These are phyloP conservation scores for Hystrix cristata DNA, from an alignment of 2,113 vertebrate species.

Conservation along the genomic window DNA sequence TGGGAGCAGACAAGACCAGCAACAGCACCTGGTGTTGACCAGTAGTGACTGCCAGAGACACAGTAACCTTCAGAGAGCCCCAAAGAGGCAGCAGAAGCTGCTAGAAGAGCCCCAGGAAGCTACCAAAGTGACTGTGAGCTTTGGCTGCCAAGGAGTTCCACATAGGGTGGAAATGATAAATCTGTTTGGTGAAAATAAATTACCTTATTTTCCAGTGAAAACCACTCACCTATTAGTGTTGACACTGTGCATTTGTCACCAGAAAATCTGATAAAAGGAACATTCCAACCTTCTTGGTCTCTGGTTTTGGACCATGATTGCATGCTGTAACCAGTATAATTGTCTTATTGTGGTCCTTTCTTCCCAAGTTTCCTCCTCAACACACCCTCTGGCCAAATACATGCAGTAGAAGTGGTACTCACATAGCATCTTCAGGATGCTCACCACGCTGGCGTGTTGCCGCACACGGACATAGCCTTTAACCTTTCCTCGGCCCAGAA, in stretches of 20 bases:
- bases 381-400: neutral
- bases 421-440: neutral
- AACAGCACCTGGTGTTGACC: neutral
- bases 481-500: neutral
- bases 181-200: neutral
- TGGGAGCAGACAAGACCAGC: neutral
- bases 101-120: neutral
- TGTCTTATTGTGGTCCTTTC: neutral
- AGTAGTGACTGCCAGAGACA: neutral
- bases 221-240: neutral
- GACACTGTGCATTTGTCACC: neutral
- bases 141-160: neutral
- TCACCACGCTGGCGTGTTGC: neutral
- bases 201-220: neutral
- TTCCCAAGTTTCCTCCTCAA: neutral
- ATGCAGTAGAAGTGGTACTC: neutral
- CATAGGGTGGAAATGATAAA: neutral
- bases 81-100: neutral
- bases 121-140: neutral
- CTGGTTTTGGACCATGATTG: neutral
- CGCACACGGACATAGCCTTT: neutral
- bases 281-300: neutral
- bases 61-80: neutral
- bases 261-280: conserved; percentile 25
- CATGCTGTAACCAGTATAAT: neutral